Evolutionary conservation across 2,797 vertebrate species (phyloP).

Genomic region (Eutrigla gurnardus): DNA sequence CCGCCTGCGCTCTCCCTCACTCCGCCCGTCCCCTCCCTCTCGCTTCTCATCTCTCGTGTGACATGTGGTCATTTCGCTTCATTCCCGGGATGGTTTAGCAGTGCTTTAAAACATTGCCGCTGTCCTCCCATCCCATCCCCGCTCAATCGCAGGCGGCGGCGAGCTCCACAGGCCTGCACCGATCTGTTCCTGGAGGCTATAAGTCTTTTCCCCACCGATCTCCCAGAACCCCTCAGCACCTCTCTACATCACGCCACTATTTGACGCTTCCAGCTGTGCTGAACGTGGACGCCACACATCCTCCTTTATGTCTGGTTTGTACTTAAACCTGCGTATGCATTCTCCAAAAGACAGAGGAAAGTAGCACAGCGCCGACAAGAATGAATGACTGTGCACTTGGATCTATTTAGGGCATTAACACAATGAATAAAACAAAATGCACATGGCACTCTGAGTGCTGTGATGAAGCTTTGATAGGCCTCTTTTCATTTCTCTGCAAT

Average conservation of each 20-base stretch:
- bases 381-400: constrained; percentile 37
- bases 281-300: too few relatives aligned
- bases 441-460: constrained; percentile 28
- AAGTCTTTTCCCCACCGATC: constrained; percentile 54
- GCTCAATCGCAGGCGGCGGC: constrained; percentile 63
- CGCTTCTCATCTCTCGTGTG: constrained; percentile 71
- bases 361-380: constrained; percentile 34
- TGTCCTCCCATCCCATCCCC: constrained; percentile 67
- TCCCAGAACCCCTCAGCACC: constrained; percentile 47
- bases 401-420: constrained; percentile 57
- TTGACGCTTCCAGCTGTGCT: constrained; percentile 27
- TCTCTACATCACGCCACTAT: constrained; percentile 39
- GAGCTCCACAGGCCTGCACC: constrained; percentile 51
- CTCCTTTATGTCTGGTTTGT: neutral
- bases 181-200: constrained; percentile 52
- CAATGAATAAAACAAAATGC: constrained; percentile 56
- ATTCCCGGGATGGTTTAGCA: constrained; percentile 73
- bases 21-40: constrained; percentile 59
- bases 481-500: constrained; percentile 21
- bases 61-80: constrained; percentile 79
- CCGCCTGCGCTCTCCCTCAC: constrained; percentile 60
- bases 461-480: constrained; percentile 44
- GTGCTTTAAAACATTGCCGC: constrained; percentile 73
- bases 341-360: constrained; percentile 27
- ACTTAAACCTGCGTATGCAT: neutral